A percentile compares a stretch with the other conserved stretches of the same genome.
Conservation (phyloP, 2,888 invertebrate genomes). For the Pecten maximus region DNA sequence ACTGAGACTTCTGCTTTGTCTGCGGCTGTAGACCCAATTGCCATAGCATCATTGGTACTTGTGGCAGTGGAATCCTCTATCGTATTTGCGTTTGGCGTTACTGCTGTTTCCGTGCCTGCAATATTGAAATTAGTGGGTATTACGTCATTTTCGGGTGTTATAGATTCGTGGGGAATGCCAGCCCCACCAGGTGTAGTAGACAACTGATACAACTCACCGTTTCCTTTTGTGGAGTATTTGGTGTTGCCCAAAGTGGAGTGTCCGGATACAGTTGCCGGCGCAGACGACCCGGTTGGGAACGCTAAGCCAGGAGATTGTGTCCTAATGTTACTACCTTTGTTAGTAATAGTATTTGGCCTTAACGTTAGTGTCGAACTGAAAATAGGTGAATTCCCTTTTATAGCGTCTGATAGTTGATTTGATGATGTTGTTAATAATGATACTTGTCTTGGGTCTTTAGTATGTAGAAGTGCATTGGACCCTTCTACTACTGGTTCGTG, state of each 20-base stretch:
- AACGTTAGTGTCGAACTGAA: neutral
- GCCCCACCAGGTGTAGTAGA: constrained; percentile 13
- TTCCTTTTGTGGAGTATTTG: neutral
- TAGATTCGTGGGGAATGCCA: neutral
- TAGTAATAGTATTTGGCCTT: neutral
- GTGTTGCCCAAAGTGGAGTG: neutral
- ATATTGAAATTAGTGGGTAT: constrained; percentile 33
- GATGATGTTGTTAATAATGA: constrained; percentile 33
- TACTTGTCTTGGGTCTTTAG: constrained; percentile 10
- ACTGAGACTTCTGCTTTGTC: neutral
- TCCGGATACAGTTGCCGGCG: neutral
- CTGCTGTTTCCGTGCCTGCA: constrained; percentile 18
- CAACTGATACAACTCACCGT: constrained; percentile 33
- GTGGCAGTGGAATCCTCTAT: constrained; percentile 1
- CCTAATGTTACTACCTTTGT: neutral
- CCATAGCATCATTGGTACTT: neutral
- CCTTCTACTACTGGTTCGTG: neutral
- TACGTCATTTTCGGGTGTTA: constrained; percentile 13
- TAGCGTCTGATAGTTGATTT: neutral
- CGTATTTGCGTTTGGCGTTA: neutral
- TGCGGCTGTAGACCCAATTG: constrained; percentile 5
- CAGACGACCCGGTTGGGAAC: neutral
- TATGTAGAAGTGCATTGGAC: neutral
- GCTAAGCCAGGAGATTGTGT: neutral
- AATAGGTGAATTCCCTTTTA: neutral